Percentiles rank a stretch among this genome's conserved stretches.
Conservation (phyloP, 2,797 vertebrate species). For the Distichodus sexfasciatus region DNA sequence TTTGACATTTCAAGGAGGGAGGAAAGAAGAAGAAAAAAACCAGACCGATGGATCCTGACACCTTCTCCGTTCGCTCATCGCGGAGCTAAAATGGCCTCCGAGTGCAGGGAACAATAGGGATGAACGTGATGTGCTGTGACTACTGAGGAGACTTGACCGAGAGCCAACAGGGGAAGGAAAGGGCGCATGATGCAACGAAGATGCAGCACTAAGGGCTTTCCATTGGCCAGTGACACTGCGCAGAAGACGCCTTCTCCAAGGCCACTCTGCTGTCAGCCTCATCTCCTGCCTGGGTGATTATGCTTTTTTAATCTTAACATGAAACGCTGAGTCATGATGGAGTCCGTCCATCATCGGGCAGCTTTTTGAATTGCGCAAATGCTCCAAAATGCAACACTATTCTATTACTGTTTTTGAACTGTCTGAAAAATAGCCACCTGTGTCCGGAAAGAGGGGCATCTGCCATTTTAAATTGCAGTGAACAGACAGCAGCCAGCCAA, state of each 20-base stretch:
- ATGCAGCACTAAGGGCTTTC: conserved; percentile 68
- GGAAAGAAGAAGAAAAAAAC: conserved; percentile 51
- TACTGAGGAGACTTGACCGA: conserved; percentile 78
- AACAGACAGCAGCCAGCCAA: conserved; percentile 13
- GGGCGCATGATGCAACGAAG: conserved; percentile 70
- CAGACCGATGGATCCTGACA: conserved; percentile 58
- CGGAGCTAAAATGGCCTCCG: conserved; percentile 77
- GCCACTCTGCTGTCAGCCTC: conserved; percentile 1
- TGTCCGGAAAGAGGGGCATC: conserved; percentile 6
- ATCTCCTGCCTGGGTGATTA: not conserved
- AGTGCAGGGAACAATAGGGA: conserved; percentile 75
- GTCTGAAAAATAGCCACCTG: not conserved
- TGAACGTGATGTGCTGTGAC: conserved; percentile 77
- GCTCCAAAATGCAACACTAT: not conserved
- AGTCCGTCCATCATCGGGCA: not conserved
- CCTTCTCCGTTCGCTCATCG: conserved; percentile 62
- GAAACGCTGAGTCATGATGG: not conserved
- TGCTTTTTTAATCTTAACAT: conserved; percentile 3
- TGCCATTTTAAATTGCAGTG: conserved; percentile 32
- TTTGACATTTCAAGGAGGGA: conserved; percentile 55
- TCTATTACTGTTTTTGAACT: not conserved
- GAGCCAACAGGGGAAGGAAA: conserved; percentile 78
- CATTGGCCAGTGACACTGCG: conserved; percentile 20
- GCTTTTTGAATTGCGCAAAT: not conserved
- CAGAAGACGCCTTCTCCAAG: conserved; percentile 18